Evolutionary conservation across 2,888 invertebrate genomes (phyloP), one percentile per base, ranked within the genome.

Genomic region (Listrodromus nycthemerus): DNA sequence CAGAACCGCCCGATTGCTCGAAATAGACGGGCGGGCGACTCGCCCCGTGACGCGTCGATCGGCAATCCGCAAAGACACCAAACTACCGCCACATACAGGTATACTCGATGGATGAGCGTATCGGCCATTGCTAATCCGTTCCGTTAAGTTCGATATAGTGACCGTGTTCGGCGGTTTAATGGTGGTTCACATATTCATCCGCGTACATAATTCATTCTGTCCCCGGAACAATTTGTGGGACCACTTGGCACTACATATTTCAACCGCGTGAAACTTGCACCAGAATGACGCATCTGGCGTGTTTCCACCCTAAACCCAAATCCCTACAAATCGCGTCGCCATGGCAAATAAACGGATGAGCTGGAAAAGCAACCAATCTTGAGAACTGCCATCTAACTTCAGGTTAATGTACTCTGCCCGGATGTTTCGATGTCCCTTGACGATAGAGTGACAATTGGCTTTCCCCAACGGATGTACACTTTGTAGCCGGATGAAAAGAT

Each of bases 91-190:
- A 27, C 65, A 58, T 33, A 48, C 37, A 45, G 41, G 61, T 67
- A 80, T 45, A 80, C 55, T 79, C 70, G 37, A 65, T 65, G 19
- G 78, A 58, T 75, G 50, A 30, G 65, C 58, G 58, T 80, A 70
- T 52, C 71, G 78, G 74, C 74, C 70, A 70, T 74, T 21, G 50
- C 41, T 70, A 81, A 81, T 81, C 66, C 61, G 78, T 81, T 79
- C 75, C 61, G 24, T n/a, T n/a, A 79, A 81, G 66, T 84, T 79
- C 16, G 50, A 8, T 16, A 30, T 10, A 69, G 19, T 27, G 7
- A 16, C n/a, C 58, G 41, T 4, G 45, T 33, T 65, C 33, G 50
- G 48, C 52, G 66, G 48, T 75, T 41, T 50, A 48, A 61, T 78
- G 66, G 75, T 24, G 30, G 30, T 61, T 61, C n/a, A 27, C 27